These are phyloP conservation scores for Drosophila rubida DNA, from an alignment of 2,888 invertebrate species.

Conservation along the genomic window DNA sequence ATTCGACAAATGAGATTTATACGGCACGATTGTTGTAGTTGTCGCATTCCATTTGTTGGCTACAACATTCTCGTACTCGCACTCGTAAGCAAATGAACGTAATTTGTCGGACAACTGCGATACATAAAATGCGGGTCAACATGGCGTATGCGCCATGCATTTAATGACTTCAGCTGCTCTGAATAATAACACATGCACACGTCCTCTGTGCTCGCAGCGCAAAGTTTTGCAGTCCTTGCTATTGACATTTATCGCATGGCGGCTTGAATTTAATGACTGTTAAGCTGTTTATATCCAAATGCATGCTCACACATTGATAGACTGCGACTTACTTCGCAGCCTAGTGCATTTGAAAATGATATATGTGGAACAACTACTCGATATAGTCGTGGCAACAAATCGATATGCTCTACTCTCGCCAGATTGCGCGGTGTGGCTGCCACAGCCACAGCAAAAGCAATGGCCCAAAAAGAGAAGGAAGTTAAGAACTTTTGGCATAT, in stretches of 20 bases:
- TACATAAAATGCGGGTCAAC: conserved; percentile 34
- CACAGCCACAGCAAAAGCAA: conserved; percentile 28
- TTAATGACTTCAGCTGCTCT: conserved; percentile 62
- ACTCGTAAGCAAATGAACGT: conserved; percentile 51
- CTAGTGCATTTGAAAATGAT: too few species aligned
- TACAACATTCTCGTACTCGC: too few species aligned
- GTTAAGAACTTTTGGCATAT: conserved; percentile 61
- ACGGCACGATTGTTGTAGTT: conserved; percentile 40
- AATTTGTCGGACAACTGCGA: conserved; percentile 56
- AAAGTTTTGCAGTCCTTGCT: conserved; percentile 38
- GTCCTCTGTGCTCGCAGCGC: neutral
- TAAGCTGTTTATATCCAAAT: conserved; percentile 40
- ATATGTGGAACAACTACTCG: too few species aligned
- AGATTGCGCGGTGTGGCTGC: conserved; percentile 1
- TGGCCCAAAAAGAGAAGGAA: conserved; percentile 30
- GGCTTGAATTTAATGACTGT: conserved; percentile 68
- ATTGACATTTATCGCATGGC: conserved; percentile 72
- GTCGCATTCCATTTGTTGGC: conserved; percentile 57
- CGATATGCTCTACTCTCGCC: neutral
- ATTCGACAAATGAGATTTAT: conserved; percentile 65
- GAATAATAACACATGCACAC: conserved; percentile 18
- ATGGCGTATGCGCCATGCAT: conserved; percentile 60
- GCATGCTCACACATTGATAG: neutral
- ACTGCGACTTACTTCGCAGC: too few species aligned
- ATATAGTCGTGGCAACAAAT: neutral